These are phyloP conservation scores for Buphagus erythrorhynchus DNA, from an alignment of 2,797 vertebrate species.

Conservation along the genomic window DNA sequence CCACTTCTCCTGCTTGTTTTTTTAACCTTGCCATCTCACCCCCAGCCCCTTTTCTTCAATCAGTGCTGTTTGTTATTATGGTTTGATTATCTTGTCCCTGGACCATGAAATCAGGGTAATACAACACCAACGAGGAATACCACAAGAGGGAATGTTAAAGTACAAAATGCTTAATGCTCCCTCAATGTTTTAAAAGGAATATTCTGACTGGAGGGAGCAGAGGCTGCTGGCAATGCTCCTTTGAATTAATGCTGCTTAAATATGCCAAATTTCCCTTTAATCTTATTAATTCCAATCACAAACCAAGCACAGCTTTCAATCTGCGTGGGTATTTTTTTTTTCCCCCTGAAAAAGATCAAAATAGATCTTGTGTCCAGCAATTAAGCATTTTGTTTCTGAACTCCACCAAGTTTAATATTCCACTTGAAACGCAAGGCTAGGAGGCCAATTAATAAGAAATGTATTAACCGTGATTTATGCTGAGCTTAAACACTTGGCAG, in stretches of 20 bases:
- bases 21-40: not conserved
- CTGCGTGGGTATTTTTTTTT: not conserved
- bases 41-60: not conserved
- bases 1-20: not conserved
- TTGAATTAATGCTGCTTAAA: not conserved
- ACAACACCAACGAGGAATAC: accelerated
- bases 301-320: not conserved
- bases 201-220: not conserved
- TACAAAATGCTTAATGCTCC: not conserved
- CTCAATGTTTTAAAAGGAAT: not conserved
- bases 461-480: not conserved
- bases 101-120: not conserved
- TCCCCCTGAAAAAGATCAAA: not conserved
- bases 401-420: not conserved
- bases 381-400: constrained; percentile 36
- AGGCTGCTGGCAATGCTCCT: not conserved
- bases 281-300: constrained; percentile 16
- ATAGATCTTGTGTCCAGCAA: not conserved
- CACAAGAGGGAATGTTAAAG: not conserved
- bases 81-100: not conserved
- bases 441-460: not conserved
- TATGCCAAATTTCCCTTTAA: constrained; percentile 20
- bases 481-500: not conserved
- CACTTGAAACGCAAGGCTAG: not conserved
- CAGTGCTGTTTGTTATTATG: not conserved